Percentiles rank a stretch among this genome's conserved stretches.
Conservation (phyloP, 2,888 invertebrate species). For the Trichopoda pennipes region DNA sequence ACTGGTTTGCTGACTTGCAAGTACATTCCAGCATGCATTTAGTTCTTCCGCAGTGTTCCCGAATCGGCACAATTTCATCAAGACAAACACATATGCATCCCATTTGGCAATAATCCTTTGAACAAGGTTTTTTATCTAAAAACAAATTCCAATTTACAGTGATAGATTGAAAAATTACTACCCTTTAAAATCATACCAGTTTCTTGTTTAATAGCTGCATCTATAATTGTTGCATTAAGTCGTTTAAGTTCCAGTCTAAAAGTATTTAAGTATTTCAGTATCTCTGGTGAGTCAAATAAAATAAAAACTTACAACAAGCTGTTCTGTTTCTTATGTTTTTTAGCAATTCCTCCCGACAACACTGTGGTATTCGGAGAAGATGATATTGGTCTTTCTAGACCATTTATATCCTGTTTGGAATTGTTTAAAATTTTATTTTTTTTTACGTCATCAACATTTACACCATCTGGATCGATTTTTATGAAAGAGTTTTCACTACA, state of each 20-base stretch:
- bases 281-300: background rate
- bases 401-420: constrained; percentile 29
- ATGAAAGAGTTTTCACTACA: constrained; percentile 83
- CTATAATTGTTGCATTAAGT: constrained; percentile 86
- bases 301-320: constrained; percentile 75
- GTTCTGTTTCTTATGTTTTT: constrained; percentile 72
- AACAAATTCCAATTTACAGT: constrained; percentile 1
- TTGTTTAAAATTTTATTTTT: background rate
- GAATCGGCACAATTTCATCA: constrained; percentile 79
- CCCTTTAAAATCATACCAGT: constrained; percentile 70
- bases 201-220: constrained; percentile 77
- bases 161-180: background rate
- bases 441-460: constrained; percentile 52
- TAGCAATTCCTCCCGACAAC: constrained; percentile 10
- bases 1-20: constrained; percentile 77
- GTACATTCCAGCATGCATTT: constrained; percentile 81
- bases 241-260: constrained; percentile 83
- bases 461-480: constrained; percentile 72
- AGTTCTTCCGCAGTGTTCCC: constrained; percentile 84
- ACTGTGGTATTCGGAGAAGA: constrained; percentile 18
- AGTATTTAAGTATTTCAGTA: constrained; percentile 33
- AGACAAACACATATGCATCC: constrained; percentile 87
- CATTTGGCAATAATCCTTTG: constrained; percentile 83
- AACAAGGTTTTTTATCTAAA: constrained; percentile 80
- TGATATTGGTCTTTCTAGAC: background rate